Evolutionary conservation across 2,888 invertebrate species (phyloP).

Genomic region (Hirtodrosophila confusa): DNA sequence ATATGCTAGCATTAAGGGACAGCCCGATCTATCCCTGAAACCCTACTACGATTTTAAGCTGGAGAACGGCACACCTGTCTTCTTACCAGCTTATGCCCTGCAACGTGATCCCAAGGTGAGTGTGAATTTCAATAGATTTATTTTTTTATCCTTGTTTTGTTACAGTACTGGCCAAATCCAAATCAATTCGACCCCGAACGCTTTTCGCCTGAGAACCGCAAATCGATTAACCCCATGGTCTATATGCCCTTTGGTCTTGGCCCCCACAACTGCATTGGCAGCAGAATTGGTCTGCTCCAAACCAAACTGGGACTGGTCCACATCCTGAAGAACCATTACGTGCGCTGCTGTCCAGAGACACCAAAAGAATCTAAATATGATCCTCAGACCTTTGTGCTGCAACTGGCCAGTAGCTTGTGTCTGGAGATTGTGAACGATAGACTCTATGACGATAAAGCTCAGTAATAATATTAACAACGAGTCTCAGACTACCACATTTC

Average conservation of each 20-base stretch:
- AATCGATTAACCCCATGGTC: constrained; percentile 66
- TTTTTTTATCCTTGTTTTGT: no score
- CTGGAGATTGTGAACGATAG: constrained; percentile 78
- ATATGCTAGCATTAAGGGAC: constrained; percentile 59
- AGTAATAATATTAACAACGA: background rate
- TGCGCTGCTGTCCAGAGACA: constrained; percentile 68
- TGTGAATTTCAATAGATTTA: no score
- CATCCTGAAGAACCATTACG: constrained; percentile 81
- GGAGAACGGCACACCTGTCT: constrained; percentile 80
- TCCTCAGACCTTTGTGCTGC: constrained; percentile 76
- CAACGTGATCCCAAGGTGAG: constrained; percentile 83
- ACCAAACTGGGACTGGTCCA: constrained; percentile 81
- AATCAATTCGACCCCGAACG: constrained; percentile 82
- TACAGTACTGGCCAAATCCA: constrained; percentile 81
- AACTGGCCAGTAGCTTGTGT: constrained; percentile 68
- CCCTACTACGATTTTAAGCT: constrained; percentile 77
- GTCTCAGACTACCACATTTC: no score
- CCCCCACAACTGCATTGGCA: constrained; percentile 83
- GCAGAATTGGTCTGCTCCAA: constrained; percentile 81
- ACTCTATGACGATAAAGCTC: constrained; percentile 56
- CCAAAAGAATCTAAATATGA: constrained; percentile 70
- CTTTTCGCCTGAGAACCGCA: constrained; percentile 78
- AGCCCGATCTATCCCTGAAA: constrained; percentile 71
- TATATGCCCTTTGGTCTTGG: constrained; percentile 82
- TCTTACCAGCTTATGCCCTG: constrained; percentile 80